A percentile compares a stretch with the other conserved stretches of the same genome.
Evolutionary conservation across 2,888 invertebrate species (phyloP).

Genomic region (Epirrhoe alternata): DNA sequence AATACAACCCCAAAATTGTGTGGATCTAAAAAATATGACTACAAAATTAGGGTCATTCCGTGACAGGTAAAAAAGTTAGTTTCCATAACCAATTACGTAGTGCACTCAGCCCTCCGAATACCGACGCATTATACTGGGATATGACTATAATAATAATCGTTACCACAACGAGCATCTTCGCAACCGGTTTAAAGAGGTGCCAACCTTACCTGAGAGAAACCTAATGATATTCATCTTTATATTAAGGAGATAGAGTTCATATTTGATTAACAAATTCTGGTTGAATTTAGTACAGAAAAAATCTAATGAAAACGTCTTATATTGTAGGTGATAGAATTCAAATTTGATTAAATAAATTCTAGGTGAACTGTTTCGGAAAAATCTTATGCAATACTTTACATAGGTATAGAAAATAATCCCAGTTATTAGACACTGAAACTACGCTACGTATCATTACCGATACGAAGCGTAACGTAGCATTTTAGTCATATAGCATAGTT

Average conservation of each 20-base stretch:
- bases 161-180: conserved; percentile 67
- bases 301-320: no score
- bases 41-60: conserved; percentile 27
- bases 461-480: not conserved
- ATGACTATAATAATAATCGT: conserved; percentile 66
- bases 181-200: conserved; percentile 61
- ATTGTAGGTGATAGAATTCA: no score
- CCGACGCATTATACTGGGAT: conserved; percentile 58
- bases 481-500: no score
- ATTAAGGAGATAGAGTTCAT: not conserved
- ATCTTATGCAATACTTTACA: no score
- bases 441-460: no score
- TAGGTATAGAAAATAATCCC: no score
- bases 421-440: no score
- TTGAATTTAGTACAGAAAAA: no score
- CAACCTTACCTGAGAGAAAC: conserved; percentile 43
- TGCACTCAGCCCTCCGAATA: conserved; percentile 60
- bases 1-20: no score
- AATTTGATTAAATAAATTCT: no score
- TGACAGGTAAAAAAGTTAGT: conserved; percentile 47
- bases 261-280: conserved; percentile 13
- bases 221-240: conserved; percentile 15
- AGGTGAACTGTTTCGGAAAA: no score
- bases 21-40: no score
- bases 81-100: conserved; percentile 54